Evolutionary conservation across 2,113 vertebrate genomes (phyloP), one percentile per base, ranked within the genome.

Genomic region (Halcyon malimbica): DNA sequence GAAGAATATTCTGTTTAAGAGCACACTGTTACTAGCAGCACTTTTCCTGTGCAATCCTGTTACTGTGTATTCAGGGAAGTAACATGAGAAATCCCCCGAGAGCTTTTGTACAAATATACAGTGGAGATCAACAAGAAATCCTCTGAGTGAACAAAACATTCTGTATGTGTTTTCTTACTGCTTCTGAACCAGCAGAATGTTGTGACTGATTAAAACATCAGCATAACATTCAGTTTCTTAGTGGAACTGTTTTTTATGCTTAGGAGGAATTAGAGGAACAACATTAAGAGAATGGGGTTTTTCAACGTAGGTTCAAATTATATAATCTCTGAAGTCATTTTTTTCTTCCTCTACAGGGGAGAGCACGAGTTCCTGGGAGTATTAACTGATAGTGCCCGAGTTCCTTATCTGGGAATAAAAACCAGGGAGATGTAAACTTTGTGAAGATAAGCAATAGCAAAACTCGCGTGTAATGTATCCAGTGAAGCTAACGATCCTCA

Each of bases 111-210:
- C 93, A 97, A 96, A 97, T 94, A 97, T 73, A 90, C 92, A 90
- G 92, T 29, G 96, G 96, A 98, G 93, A 95, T 96, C 90, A 97
- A 96, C 87, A 96, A 94, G 93, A 95, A 97, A 85, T 88, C 87
- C 83, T 97, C 74, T 1, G 9, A 96, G 90, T 65, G 91, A 97
- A 96, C 92, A 95, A 93, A 96, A 95, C 93, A 96, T 89, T 95
- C 79, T 71, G 62, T 94, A 67, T 77, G 86, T 93, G 84, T 92
- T 96, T 95, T 94, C 95, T 91, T 89, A 84, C 85, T 96, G 94
- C 81, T 95, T 93, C 92, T 96, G 82, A 16, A 87, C 63, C 69
- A 94, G 92, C 77, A 62, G 94, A 95, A 84, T 42, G 78, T 75
- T 86, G 71, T 42, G 64, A 64, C 71, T 78, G 91, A 85, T 94